A percentile compares a stretch with the other conserved stretches of the same genome.
These are phyloP conservation scores for Euwallacea fornicatus DNA, from an alignment of 1,140 invertebrate genomes.

Conservation along the genomic window DNA sequence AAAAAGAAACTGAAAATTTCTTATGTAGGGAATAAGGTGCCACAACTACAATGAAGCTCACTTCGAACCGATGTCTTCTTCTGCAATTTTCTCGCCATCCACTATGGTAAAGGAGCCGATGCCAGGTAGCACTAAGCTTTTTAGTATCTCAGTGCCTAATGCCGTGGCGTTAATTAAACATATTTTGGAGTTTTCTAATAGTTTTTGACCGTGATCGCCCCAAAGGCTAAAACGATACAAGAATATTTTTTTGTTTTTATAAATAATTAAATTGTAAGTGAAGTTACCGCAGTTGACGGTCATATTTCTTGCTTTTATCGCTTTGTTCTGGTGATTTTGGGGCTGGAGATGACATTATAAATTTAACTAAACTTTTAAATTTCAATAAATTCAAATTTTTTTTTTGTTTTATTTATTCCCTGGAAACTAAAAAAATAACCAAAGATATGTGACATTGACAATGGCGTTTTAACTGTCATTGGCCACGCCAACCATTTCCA, in stretches of 20 bases:
- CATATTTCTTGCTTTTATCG: slow-evolving; percentile 66
- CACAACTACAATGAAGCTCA: slow-evolving; percentile 53
- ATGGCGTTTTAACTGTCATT: too few relatives aligned
- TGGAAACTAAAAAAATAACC: too few relatives aligned
- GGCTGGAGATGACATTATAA: slow-evolving; percentile 69
- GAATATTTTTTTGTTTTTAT: background rate
- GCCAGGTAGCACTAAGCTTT: slow-evolving; percentile 91
- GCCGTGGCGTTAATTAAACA: slow-evolving; percentile 95
- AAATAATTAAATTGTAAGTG: background rate
- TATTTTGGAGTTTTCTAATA: slow-evolving; percentile 84
- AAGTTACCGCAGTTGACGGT: slow-evolving; percentile 76
- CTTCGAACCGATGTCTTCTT: slow-evolving; percentile 93
- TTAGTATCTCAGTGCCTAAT: slow-evolving; percentile 92
- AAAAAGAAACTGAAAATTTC: slow-evolving; percentile 77
- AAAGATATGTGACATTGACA: too few relatives aligned
- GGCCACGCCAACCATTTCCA: too few relatives aligned
- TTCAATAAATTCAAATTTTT: too few relatives aligned
- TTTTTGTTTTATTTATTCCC: too few relatives aligned
- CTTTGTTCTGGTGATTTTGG: slow-evolving; percentile 76
- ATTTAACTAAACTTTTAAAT: too few relatives aligned
- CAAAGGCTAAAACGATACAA: slow-evolving; percentile 70
- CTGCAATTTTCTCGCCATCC: slow-evolving; percentile 82
- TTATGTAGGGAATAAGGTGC: background rate
- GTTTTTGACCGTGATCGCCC: slow-evolving; percentile 95
- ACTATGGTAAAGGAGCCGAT: slow-evolving; percentile 96